Percentiles rank a stretch among this genome's conserved stretches.
Evolutionary conservation across 2,888 invertebrate genomes (phyloP).

Genomic region (Drosophila kanekoi): DNA sequence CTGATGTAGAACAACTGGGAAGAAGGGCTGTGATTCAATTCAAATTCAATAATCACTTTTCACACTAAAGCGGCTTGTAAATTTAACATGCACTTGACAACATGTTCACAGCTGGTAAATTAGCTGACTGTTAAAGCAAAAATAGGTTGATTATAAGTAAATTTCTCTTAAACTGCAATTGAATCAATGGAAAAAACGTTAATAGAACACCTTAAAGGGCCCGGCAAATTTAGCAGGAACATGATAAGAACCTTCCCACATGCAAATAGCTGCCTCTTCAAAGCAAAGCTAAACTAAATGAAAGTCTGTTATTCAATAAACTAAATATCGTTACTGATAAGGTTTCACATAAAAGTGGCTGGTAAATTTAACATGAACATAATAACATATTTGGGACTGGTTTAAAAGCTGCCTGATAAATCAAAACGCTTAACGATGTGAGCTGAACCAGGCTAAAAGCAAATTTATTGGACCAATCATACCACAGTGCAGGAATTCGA

Average conservation of each 20-base stretch:
- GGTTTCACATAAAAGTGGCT: not conserved
- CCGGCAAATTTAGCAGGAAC: not conserved
- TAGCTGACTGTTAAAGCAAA: not conserved
- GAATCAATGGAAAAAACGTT: too few species aligned
- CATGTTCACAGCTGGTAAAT: too few species aligned
- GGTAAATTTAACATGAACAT: not conserved
- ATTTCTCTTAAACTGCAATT: too few species aligned
- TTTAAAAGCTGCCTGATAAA: not conserved
- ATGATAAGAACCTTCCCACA: not conserved
- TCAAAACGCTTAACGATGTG: not conserved
- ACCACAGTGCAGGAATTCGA: constrained; percentile 58
- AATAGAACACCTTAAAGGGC: not conserved
- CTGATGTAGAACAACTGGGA: not conserved
- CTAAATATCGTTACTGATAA: not conserved
- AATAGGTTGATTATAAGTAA: too few species aligned
- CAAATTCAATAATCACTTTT: not conserved
- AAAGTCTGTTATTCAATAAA: too few species aligned
- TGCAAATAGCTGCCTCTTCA: too few species aligned
- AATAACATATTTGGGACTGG: not conserved
- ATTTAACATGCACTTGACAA: not conserved
- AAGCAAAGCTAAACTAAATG: too few species aligned
- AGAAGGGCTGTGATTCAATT: too few species aligned
- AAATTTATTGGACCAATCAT: not conserved
- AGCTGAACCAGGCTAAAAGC: not conserved
- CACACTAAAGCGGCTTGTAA: not conserved